Evolutionary conservation across 2,888 invertebrate genomes (phyloP).

Genomic region (Phengaris alcon): DNA sequence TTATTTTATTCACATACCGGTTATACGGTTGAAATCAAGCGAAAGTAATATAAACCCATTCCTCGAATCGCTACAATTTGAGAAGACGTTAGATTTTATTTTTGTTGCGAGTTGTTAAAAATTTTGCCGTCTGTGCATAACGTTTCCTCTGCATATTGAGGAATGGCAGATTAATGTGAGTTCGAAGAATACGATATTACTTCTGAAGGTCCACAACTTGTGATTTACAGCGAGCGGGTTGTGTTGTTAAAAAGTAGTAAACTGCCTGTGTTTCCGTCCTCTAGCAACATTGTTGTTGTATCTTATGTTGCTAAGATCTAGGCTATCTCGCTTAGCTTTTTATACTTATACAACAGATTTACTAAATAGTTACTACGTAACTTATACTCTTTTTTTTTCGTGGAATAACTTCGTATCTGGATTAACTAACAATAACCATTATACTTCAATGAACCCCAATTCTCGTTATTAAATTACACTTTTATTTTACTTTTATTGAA

Average conservation of each 20-base stretch:
- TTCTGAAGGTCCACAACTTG: slow-evolving; percentile 70
- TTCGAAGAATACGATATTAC: slow-evolving; percentile 78
- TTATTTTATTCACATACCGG: too few species aligned
- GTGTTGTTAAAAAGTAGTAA: slow-evolving; percentile 77
- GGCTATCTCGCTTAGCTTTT: not conserved
- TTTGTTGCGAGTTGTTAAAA: slow-evolving; percentile 48
- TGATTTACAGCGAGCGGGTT: slow-evolving; percentile 73
- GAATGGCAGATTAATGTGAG: slow-evolving; percentile 74
- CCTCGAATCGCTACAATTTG: slow-evolving; percentile 31
- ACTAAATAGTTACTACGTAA: too few species aligned
- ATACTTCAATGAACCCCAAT: too few species aligned
- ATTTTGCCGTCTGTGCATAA: slow-evolving; percentile 54
- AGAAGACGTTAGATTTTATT: slow-evolving; percentile 29
- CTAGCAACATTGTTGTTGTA: slow-evolving; percentile 61
- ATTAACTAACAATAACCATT: too few species aligned
- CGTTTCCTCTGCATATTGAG: slow-evolving; percentile 71
- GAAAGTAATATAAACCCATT: not conserved
- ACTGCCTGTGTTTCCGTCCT: slow-evolving; percentile 74
- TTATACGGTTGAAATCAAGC: not conserved
- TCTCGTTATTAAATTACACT: too few species aligned
- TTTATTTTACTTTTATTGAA: too few species aligned
- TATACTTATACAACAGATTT: too few species aligned
- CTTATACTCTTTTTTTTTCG: too few species aligned
- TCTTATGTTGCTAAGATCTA: not conserved
- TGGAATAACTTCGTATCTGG: too few species aligned